A percentile compares a stretch with the other conserved stretches of the same genome.
These are phyloP conservation scores for Bactericera cockerelli DNA, from an alignment of 1,140 invertebrate species.

Conservation along the genomic window DNA sequence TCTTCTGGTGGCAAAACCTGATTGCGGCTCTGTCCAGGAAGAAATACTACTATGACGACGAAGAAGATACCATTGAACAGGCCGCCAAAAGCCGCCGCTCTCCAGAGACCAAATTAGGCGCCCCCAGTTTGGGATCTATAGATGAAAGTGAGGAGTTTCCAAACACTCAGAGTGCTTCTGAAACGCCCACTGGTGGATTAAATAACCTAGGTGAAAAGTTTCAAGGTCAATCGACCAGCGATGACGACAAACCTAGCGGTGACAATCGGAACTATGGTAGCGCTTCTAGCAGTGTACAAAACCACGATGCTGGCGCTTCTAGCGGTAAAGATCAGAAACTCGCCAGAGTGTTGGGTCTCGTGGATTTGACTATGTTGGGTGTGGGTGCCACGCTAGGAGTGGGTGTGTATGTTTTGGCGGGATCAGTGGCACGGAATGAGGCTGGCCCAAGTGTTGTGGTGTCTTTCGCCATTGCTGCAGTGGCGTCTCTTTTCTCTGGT, in stretches of 20 bases:
- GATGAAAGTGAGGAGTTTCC: no score
- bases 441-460: slow-evolving; percentile 75
- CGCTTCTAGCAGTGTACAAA: neutral
- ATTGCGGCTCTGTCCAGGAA: neutral
- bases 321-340: slow-evolving; percentile 32
- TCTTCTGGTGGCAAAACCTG: neutral
- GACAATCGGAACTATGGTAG: neutral
- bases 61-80: no score
- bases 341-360: slow-evolving; percentile 51
- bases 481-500: slow-evolving; percentile 80
- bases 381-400: slow-evolving; percentile 78
- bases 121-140: no score
- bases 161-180: no score
- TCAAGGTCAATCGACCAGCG: no score
- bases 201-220: no score
- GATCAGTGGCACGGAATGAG: slow-evolving; percentile 63
- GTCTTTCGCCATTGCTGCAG: slow-evolving; percentile 73
- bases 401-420: slow-evolving; percentile 82
- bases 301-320: neutral
- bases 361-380: slow-evolving; percentile 67
- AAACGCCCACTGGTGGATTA: no score
- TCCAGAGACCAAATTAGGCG: no score
- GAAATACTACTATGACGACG: neutral
- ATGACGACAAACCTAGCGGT: no score
- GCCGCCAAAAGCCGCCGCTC: no score